Percentiles rank a stretch among this genome's conserved stretches.
Evolutionary conservation across 2,797 vertebrate species (phyloP).

Genomic region (Clarias pachynema): DNA sequence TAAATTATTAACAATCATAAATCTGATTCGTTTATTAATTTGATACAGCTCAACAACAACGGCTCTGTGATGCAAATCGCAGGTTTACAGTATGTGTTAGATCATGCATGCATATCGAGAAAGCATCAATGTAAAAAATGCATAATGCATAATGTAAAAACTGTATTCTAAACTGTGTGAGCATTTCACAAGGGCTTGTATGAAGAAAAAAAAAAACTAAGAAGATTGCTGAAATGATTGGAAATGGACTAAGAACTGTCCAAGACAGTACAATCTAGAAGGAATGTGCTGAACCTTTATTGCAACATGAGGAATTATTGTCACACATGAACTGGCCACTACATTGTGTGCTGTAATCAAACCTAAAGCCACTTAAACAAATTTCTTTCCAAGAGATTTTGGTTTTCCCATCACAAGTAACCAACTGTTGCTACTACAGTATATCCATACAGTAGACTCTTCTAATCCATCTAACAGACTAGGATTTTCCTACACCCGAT

Average conservation of each 20-base stretch:
- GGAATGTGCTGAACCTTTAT: too few relatives aligned
- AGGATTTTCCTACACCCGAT: background rate
- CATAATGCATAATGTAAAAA: background rate
- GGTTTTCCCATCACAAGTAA: background rate
- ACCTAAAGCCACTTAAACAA: too few relatives aligned
- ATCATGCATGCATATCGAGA: background rate
- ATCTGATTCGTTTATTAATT: background rate
- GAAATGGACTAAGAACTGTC: too few relatives aligned
- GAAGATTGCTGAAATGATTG: too few relatives aligned
- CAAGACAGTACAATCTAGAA: too few relatives aligned
- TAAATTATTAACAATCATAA: background rate
- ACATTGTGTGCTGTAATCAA: too few relatives aligned
- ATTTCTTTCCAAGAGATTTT: background rate
- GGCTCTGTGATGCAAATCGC: background rate
- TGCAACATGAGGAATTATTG: too few relatives aligned
- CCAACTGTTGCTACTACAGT: background rate
- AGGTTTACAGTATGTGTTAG: background rate
- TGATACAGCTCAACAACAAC: background rate
- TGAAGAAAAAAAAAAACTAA: too few relatives aligned
- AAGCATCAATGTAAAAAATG: background rate
- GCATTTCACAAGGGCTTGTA: too few relatives aligned
- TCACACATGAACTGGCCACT: too few relatives aligned
- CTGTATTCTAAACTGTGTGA: too few relatives aligned
- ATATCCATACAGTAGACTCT: background rate
- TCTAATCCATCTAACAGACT: background rate